Evolutionary conservation across 2,888 invertebrate species (phyloP).

Genomic region (Orthonychiurus folsomi): DNA sequence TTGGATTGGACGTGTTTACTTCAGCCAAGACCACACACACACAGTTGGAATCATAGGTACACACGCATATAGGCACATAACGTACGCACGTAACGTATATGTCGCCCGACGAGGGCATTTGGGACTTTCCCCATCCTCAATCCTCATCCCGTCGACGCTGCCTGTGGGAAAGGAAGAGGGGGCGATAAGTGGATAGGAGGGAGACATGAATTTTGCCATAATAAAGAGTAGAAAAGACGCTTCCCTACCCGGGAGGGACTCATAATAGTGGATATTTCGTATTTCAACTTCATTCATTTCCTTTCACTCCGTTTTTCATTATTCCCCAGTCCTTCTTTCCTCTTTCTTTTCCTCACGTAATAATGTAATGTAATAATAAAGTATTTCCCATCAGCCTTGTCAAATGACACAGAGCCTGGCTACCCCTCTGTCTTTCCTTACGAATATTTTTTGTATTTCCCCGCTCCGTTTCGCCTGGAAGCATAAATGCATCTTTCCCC

Average conservation of each 20-base stretch:
- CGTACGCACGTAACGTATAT: too few species aligned
- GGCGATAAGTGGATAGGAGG: neutral
- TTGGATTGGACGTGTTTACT: too few species aligned
- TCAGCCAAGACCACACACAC: too few species aligned
- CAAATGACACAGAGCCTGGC: neutral
- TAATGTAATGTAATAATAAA: slow-evolving; percentile 1
- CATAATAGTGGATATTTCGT: too few species aligned
- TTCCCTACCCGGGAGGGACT: too few species aligned
- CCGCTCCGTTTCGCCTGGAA: neutral
- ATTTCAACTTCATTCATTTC: slow-evolving; percentile 1
- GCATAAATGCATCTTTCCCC: neutral
- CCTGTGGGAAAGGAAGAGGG: slow-evolving; percentile 1
- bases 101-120: too few species aligned
- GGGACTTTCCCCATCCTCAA: neutral
- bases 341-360: neutral
- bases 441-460: neutral
- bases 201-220: neutral
- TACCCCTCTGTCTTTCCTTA: neutral
- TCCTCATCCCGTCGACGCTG: neutral
- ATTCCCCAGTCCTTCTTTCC: neutral
- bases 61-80: too few species aligned
- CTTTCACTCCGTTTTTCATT: neutral
- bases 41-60: too few species aligned
- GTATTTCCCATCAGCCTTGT: neutral
- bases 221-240: too few species aligned